Evolutionary conservation across 1,140 invertebrate species (phyloP).

Genomic region (Tetramorium parvispinum): DNA sequence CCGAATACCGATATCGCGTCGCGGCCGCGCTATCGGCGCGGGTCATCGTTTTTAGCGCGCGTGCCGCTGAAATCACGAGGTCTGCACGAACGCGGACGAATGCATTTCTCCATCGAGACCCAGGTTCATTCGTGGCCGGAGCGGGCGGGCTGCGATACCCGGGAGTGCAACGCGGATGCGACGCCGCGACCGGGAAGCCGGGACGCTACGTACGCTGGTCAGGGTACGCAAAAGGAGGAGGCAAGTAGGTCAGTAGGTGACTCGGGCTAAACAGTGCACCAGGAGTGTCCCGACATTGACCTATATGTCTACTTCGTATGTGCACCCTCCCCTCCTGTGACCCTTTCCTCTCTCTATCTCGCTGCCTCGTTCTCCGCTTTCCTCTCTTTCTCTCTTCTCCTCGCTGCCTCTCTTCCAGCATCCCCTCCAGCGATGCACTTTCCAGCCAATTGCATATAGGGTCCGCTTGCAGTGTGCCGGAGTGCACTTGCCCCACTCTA

Average conservation of each 20-base stretch:
- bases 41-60: slow-evolving; percentile 22
- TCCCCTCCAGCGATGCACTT: slow-evolving; percentile 70
- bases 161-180: not conserved
- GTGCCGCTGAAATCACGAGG: not conserved
- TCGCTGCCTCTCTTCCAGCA: slow-evolving; percentile 39
- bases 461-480: slow-evolving; percentile 64
- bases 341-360: slow-evolving; percentile 50
- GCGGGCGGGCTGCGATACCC: not conserved
- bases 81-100: not conserved
- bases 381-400: slow-evolving; percentile 66
- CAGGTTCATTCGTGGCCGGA: no score
- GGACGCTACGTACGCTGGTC: slow-evolving; percentile 61
- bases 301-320: slow-evolving; percentile 76
- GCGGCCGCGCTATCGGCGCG: slow-evolving; percentile 16
- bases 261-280: slow-evolving; percentile 75
- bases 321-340: slow-evolving; percentile 62
- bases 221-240: slow-evolving; percentile 72
- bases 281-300: slow-evolving; percentile 78
- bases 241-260: slow-evolving; percentile 79
- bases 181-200: slow-evolving; percentile 9
- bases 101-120: not conserved
- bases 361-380: slow-evolving; percentile 22
- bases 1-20: not conserved
- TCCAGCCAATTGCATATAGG: slow-evolving; percentile 75
- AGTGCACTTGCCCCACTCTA: slow-evolving; percentile 71